phyloP scores from a whole-genome alignment of 2,888 invertebrate genomes.

The Cinara cedri region DNA sequence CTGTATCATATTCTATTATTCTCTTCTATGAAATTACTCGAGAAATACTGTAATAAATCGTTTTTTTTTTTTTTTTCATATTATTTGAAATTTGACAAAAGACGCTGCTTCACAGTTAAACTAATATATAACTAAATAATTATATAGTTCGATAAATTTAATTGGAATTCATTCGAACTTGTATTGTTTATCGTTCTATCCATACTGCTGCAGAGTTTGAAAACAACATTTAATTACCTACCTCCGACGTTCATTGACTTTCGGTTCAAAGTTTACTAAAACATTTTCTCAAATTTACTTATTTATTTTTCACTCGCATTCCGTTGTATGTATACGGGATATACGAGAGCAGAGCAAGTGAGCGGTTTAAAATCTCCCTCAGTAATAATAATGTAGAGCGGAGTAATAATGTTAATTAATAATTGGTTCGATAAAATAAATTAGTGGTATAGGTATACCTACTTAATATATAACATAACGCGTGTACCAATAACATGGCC shows the following conservation, averaged over 20 bases:
- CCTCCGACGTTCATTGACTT: slow-evolving; percentile 30
- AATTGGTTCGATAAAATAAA: background rate
- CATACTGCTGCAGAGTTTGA: slow-evolving; percentile 15
- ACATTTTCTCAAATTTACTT: slow-evolving; percentile 30
- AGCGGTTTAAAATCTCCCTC: background rate
- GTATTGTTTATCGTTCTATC: slow-evolving; percentile 35
- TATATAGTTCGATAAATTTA: slow-evolving; percentile 47
- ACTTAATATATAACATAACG: background rate
- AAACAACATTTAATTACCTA: slow-evolving; percentile 49
- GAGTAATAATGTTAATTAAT: slow-evolving; percentile 20
- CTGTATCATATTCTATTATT: no score
- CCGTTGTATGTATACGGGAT: background rate
- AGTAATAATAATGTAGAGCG: background rate
- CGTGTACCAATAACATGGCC: slow-evolving; percentile 2
- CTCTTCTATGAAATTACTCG: no score
- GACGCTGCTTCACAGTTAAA: slow-evolving; percentile 13
- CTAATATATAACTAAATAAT: slow-evolving; percentile 33
- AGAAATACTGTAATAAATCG: no score
- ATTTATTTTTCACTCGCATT: slow-evolving; percentile 20
- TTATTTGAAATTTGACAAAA: background rate
- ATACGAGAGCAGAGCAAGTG: no score
- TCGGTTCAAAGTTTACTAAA: slow-evolving; percentile 24
- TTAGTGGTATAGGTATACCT: background rate
- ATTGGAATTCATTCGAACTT: slow-evolving; percentile 38
- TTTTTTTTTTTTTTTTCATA: no score